phyloP scores from a whole-genome alignment of 2,113 vertebrate species.

The Sarotherodon lohbergeri region DNA sequence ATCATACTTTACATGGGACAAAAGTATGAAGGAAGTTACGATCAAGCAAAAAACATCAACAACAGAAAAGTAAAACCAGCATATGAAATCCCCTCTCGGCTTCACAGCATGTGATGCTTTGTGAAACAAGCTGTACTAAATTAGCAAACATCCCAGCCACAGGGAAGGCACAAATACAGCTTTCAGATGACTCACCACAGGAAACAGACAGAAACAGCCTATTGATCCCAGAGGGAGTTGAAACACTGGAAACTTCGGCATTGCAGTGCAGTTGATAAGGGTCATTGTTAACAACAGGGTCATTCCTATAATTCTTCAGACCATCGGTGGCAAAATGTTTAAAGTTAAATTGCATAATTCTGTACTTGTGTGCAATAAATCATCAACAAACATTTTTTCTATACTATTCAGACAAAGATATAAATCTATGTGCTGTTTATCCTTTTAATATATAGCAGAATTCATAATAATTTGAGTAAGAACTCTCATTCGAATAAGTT shows the following conservation, averaged over 20 bases:
- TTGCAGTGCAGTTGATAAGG: not conserved
- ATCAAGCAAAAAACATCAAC: not conserved
- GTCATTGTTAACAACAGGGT: not conserved
- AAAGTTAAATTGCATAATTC: not conserved
- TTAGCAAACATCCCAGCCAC: conserved; percentile 21
- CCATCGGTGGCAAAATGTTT: not conserved
- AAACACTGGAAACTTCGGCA: not conserved
- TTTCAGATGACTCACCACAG: conserved; percentile 48
- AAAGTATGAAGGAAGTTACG: not conserved
- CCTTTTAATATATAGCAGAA: not conserved
- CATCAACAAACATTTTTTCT: not conserved
- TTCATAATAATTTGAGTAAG: not conserved
- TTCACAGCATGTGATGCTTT: conserved; percentile 32
- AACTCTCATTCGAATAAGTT: not conserved
- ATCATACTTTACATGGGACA: not conserved
- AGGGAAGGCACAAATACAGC: not conserved
- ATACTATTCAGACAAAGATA: not conserved
- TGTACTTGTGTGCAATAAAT: not conserved
- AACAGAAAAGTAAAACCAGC: not conserved
- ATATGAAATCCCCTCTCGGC: not conserved
- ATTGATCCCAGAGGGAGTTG: conserved; percentile 21
- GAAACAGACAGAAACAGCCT: not conserved
- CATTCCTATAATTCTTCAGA: not conserved
- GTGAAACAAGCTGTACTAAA: conserved; percentile 18
- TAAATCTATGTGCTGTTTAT: not conserved